Conservation (phyloP, 2,888 invertebrate genomes). For the Calliphora vomitoria region DNA sequence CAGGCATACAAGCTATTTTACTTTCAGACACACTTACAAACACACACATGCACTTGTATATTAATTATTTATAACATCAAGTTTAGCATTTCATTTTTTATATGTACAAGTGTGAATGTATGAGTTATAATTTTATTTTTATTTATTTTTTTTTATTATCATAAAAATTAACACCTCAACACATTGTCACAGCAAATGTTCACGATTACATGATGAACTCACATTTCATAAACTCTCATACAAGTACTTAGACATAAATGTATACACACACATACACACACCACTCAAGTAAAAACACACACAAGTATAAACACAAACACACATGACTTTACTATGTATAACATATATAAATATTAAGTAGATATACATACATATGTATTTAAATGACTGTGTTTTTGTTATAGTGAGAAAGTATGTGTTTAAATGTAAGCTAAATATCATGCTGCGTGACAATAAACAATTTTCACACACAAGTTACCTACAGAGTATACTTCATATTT, state of each 20-base stretch:
- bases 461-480: constrained; percentile 58
- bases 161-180: constrained; percentile 70
- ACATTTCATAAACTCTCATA: constrained; percentile 40
- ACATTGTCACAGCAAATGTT: constrained; percentile 60
- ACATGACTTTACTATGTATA: neutral
- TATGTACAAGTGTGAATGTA: constrained; percentile 1
- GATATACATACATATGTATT: neutral
- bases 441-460: constrained; percentile 70
- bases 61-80: constrained; percentile 45
- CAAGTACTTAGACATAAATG: constrained; percentile 19
- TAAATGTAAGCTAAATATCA: constrained; percentile 62
- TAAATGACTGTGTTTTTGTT: constrained; percentile 24
- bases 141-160: constrained; percentile 41
- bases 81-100: constrained; percentile 21
- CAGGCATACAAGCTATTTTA: neutral
- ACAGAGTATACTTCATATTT: constrained; percentile 39
- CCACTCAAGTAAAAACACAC: neutral
- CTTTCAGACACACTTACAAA: neutral
- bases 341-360: constrained; percentile 39
- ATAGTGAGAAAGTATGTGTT: neutral
- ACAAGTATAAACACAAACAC: neutral
- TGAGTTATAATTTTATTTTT: constrained; percentile 44
- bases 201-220: constrained; percentile 57
- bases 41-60: neutral
- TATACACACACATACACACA: neutral